Base-by-base conservation (phyloP, 2,113 vertebrate genomes). In the Myotis brandtii region DNA sequence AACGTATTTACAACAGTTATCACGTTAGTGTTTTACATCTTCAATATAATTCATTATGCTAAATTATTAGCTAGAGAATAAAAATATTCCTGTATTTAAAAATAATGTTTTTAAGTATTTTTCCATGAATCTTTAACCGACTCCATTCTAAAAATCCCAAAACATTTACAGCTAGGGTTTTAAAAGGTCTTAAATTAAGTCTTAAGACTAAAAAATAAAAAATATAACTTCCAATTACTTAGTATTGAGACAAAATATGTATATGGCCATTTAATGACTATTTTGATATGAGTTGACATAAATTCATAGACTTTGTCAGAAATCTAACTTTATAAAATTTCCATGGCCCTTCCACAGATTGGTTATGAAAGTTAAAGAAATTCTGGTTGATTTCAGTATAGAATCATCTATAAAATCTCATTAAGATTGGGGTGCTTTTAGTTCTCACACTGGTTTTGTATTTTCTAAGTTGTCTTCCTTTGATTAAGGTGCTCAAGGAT, bases 1-100 rank as follows among this genome's bases (percentile, higher is more conserved):
- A 62, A 89, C 98, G 32, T 93, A 89, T 79, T 97, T 99, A 81
- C 79, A 97, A 20, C 87, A 91, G 40, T 75, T 97, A 69, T 70
- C 94, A 79, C 30, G 95, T 98, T 97, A 98, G 97, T 95, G 89
- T 72, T 94, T 96, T 91, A 16, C 79, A 0, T 96, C 37, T 98
- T 97, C 30, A 77, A 88, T 81, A 83, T 91, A 3, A 79, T 91
- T 84, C 96, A 48, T 93, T 72, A 83, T 93, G 23, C 72, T 93
- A 95, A 87, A 79, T 52, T 89, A 69, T 43, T 43, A 88, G 50
- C 43, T 92, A 17, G n/a, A 81, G 7, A 91, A 83, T 87, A 5
- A 23, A 59, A 89, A 4, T 76, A 52, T 90, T 91, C 67, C 27
- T 91, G 11, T 73, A 27, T 76, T 76, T 32, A 46, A 88, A 92